Evolutionary conservation across 2,888 invertebrate species (phyloP), one percentile per base, ranked within the genome.

Genomic region (Xylota segnis): DNA sequence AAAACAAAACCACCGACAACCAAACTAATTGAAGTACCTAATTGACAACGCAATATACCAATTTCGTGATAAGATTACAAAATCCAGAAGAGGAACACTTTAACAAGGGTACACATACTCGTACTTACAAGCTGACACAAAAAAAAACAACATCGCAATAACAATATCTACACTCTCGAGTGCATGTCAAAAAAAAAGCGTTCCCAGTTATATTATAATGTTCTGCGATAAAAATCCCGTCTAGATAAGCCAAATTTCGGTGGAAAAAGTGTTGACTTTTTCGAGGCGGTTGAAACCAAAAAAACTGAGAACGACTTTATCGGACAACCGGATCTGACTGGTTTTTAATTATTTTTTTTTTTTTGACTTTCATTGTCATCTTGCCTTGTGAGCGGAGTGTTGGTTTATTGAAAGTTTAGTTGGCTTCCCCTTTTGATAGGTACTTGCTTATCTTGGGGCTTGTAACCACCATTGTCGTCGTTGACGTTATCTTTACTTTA

Each of bases 331-430:
- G 74, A 63, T 63, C 12, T 7, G 27, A 74, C 74, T 34, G 63
- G 83, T 68, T 72, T 47, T 66, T 18, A 34, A 2, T 23, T 23
- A 2, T 23, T 23, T 23, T 23, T 23, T 3, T 68, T 72, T 47
- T 66, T 18, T 43, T n/a, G n/a, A 59, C 14, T 23, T 29, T 27
- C 34, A 34, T 37, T 43, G 16, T 34, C 52, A 43, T 16, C 27
- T 18, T 16, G 56, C 9, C 10, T 61, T n/a, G 18, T n/a, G 12
- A 16, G 29, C 9, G 14, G 16, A 16, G 23, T 59, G 58, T 65
- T 81, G 72, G 74, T 59, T 68, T 54, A 71, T 47, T 74, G 52
- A 14, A 66, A 52, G 45, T 68, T 74, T 61, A 34, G 27, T 77
- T 54, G 54, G 52, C 54, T 70, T 27, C 54, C 27, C 54, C 45